These are phyloP conservation scores for Microctonus brassicae DNA, from an alignment of 2,888 invertebrate genomes.

Conservation along the genomic window DNA sequence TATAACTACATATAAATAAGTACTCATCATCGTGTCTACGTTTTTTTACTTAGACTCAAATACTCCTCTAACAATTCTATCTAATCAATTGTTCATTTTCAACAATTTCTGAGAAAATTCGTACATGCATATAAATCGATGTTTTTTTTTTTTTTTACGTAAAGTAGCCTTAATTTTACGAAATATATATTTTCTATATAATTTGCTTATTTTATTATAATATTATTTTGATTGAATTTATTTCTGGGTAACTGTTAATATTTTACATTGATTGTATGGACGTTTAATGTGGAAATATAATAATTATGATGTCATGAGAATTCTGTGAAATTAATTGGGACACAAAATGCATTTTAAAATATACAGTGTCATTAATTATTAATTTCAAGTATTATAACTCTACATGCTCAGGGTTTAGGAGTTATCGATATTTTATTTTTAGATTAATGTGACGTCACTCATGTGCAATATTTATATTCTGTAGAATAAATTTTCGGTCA, in stretches of 20 bases:
- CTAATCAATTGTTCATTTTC: background rate
- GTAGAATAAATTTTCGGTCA: too few species aligned
- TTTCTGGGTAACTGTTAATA: too few species aligned
- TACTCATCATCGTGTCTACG: constrained; percentile 27
- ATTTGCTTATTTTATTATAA: too few species aligned
- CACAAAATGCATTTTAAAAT: background rate
- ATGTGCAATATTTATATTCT: too few species aligned
- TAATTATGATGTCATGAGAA: too few species aligned
- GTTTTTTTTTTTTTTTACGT: too few species aligned
- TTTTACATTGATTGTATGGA: too few species aligned
- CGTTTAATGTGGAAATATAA: too few species aligned
- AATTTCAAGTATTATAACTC: background rate
- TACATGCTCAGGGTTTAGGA: background rate
- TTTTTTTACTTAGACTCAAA: background rate
- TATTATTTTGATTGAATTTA: too few species aligned
- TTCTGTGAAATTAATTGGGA: too few species aligned
- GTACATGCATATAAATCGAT: too few species aligned
- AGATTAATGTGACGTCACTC: background rate
- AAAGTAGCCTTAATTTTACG: too few species aligned
- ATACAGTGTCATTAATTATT: background rate
- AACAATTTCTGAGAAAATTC: background rate
- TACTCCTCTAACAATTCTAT: background rate
- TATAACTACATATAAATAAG: constrained; percentile 44
- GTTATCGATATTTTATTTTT: background rate
- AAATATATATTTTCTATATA: background rate